A percentile compares a stretch with the other conserved stretches of the same genome.
Evolutionary conservation across 2,888 invertebrate species (phyloP).

Genomic region (Ornithoptera alexandrae): DNA sequence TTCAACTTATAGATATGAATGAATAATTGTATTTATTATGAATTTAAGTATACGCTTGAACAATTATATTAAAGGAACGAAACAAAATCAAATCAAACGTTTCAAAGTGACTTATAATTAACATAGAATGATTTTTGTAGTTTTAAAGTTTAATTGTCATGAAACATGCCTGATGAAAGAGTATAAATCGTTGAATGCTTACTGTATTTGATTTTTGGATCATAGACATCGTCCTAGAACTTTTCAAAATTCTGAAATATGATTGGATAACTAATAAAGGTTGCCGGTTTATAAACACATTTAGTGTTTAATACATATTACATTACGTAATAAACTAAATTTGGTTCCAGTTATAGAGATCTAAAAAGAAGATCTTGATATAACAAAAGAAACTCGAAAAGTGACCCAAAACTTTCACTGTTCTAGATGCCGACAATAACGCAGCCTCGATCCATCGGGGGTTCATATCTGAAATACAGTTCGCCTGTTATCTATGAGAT

Average conservation of each 20-base stretch:
- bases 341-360: too few species aligned
- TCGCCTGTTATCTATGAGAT: constrained; percentile 36
- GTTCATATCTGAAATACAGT: constrained; percentile 33
- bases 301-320: too few species aligned
- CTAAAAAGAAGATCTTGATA: not conserved
- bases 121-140: constrained; percentile 22
- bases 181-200: too few species aligned
- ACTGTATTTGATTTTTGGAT: too few species aligned
- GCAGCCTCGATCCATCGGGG: constrained; percentile 31
- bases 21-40: not conserved
- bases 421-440: constrained; percentile 30
- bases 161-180: constrained; percentile 23
- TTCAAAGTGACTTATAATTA: constrained; percentile 9
- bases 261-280: too few species aligned
- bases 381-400: constrained; percentile 25
- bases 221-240: too few species aligned
- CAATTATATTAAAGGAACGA: too few species aligned
- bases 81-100: not conserved
- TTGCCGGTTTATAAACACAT: too few species aligned
- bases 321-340: too few species aligned
- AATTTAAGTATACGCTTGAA: too few species aligned
- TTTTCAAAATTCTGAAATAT: too few species aligned
- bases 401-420: constrained; percentile 32
- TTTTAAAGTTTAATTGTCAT: constrained; percentile 17
- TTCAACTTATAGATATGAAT: not conserved